phyloP scores from a whole-genome alignment of 2,888 invertebrate genomes.

The Phengaris alcon region DNA sequence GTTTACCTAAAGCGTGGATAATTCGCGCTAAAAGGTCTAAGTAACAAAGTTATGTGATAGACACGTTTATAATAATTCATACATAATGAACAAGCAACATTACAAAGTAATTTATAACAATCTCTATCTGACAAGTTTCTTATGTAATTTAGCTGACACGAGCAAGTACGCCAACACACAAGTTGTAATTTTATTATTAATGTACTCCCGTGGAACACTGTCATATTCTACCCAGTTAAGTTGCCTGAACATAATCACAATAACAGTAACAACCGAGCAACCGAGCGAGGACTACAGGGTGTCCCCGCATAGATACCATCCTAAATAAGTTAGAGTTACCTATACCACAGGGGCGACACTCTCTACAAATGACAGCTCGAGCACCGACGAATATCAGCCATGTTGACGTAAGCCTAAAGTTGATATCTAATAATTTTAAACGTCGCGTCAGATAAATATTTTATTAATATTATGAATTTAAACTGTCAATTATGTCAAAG shows the following conservation, averaged over 20 bases:
- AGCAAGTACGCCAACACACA: slow-evolving; percentile 46
- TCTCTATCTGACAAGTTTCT: slow-evolving; percentile 32
- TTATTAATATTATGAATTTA: too few species aligned
- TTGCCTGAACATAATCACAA: slow-evolving; percentile 59
- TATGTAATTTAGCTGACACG: slow-evolving; percentile 35
- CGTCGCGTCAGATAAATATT: too few species aligned
- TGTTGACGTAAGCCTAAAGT: too few species aligned
- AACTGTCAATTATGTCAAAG: too few species aligned
- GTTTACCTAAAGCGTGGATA: too few species aligned
- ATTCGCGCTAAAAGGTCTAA: too few species aligned
- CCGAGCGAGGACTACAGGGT: slow-evolving; percentile 46
- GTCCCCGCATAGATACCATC: slow-evolving; percentile 31
- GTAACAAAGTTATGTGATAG: not conserved
- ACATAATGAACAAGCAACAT: slow-evolving; percentile 4
- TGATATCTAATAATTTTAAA: too few species aligned
- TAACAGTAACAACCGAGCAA: slow-evolving; percentile 54
- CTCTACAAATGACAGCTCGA: too few species aligned
- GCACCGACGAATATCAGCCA: too few species aligned
- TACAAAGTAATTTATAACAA: slow-evolving; percentile 3
- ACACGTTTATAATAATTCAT: not conserved
- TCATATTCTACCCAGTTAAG: slow-evolving; percentile 54
- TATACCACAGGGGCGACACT: too few species aligned
- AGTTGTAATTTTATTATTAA: slow-evolving; percentile 58
- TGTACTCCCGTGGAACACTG: slow-evolving; percentile 54
- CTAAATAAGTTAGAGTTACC: too few species aligned